These are phyloP conservation scores for Enchytraeus crypticus DNA, from an alignment of 2,888 invertebrate genomes.

Conservation along the genomic window DNA sequence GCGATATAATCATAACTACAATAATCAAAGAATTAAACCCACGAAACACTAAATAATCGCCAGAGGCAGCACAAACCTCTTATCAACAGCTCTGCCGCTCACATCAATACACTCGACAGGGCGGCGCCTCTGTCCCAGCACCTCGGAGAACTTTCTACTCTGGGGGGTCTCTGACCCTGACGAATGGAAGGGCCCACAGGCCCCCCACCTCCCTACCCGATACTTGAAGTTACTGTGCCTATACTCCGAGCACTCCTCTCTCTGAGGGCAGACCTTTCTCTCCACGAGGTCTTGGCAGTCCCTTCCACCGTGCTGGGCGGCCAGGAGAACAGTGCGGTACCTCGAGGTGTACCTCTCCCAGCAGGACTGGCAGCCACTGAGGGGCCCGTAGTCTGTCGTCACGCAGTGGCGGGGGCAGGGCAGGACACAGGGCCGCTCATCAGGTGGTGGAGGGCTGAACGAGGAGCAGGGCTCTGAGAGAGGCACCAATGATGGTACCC, in stretches of 20 bases:
- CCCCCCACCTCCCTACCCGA: constrained; percentile 14
- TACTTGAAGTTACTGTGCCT: constrained; percentile 12
- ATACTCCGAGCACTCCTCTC: constrained; percentile 10
- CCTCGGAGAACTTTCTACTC: constrained; percentile 7
- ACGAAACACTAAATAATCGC: not conserved
- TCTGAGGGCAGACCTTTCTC: constrained; percentile 5
- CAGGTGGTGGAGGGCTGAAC: constrained; percentile 13
- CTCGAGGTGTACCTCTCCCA: constrained; percentile 15
- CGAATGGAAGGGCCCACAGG: constrained; percentile 13
- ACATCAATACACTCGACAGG: constrained; percentile 18
- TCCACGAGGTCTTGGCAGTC: constrained; percentile 15
- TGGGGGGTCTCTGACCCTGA: constrained; percentile 4
- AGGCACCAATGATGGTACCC: not conserved
- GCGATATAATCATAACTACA: too few species aligned
- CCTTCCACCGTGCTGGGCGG: constrained; percentile 11
- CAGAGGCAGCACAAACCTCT: too few species aligned
- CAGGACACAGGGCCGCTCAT: constrained; percentile 11
- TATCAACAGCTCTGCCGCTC: constrained; percentile 13
- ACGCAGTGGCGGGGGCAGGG: constrained; percentile 22
- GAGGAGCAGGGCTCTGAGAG: constrained; percentile 2
- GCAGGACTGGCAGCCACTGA: constrained; percentile 24
- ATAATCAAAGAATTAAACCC: not conserved
- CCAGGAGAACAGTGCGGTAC: constrained; percentile 14
- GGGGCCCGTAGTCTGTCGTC: constrained; percentile 24
- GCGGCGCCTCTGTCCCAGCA: constrained; percentile 20